Evolutionary conservation across 2,797 vertebrate genomes (phyloP).

Genomic region (Amazonetta brasiliensis): DNA sequence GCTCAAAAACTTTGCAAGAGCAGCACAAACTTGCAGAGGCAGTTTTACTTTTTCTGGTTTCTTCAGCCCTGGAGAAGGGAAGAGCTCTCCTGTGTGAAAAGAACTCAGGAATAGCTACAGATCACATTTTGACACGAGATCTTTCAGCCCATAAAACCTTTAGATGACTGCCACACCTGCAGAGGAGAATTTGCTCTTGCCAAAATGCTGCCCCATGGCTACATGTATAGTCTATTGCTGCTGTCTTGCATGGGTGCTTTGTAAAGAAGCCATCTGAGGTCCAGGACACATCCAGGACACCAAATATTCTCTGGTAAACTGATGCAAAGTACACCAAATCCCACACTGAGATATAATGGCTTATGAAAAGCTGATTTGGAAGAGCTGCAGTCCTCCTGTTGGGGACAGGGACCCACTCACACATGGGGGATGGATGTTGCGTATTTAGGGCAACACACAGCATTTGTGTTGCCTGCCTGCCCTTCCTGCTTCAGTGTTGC

Average conservation of each 20-base stretch:
- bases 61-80: accelerated
- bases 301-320: accelerated
- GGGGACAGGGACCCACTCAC: accelerated
- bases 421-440: accelerated
- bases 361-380: accelerated
- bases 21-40: accelerated
- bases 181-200: accelerated
- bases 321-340: accelerated
- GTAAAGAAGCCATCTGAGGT: neutral
- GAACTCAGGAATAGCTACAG: accelerated
- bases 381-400: neutral
- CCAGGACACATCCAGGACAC: too few species aligned
- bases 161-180: accelerated
- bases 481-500: neutral
- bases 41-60: neutral
- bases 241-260: too few species aligned
- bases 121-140: accelerated
- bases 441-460: neutral
- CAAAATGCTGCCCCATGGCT: accelerated
- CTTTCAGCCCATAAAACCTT: neutral
- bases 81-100: accelerated
- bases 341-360: accelerated
- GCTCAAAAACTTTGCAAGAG: accelerated
- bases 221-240: neutral
- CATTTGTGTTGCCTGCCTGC: accelerated